A percentile compares a stretch with the other conserved stretches of the same genome.
These are phyloP conservation scores for Agonopterix subpropinquella DNA, from an alignment of 2,888 invertebrate species.

Conservation along the genomic window DNA sequence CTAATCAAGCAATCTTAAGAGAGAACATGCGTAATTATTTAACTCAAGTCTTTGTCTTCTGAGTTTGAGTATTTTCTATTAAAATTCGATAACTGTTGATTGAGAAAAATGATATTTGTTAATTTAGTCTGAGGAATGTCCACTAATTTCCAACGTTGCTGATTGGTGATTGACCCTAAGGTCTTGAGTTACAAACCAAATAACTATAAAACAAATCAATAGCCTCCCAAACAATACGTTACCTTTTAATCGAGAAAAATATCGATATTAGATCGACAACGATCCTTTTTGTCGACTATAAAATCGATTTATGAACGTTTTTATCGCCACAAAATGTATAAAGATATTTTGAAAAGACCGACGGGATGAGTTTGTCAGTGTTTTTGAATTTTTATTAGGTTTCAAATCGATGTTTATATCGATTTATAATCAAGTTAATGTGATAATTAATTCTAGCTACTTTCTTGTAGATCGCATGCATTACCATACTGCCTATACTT, in stretches of 20 bases:
- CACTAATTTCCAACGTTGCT: background rate
- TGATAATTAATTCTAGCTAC: too few relatives aligned
- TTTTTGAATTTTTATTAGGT: too few relatives aligned
- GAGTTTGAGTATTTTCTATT: too few relatives aligned
- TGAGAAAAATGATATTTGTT: background rate
- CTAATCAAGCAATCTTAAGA: too few relatives aligned
- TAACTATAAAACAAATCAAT: conserved; percentile 65
- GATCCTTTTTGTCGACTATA: conserved; percentile 32
- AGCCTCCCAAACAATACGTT: conserved; percentile 39
- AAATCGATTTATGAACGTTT: conserved; percentile 36
- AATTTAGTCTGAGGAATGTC: background rate
- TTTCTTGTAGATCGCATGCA: too few relatives aligned
- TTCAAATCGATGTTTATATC: too few relatives aligned
- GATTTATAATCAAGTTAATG: too few relatives aligned
- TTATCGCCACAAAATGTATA: conserved; percentile 21
- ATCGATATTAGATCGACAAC: conserved; percentile 41
- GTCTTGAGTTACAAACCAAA: conserved; percentile 38
- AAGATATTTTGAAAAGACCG: conserved; percentile 2
- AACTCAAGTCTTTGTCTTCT: too few relatives aligned
- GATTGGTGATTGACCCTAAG: conserved; percentile 4
- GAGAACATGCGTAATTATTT: too few relatives aligned
- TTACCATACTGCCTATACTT: too few relatives aligned
- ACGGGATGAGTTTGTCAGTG: background rate
- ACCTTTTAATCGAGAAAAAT: conserved; percentile 22
- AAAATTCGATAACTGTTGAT: too few relatives aligned